Evolutionary conservation across 2,113 vertebrate species (phyloP), one percentile per base, ranked within the genome.

Genomic region (Nanorana parkeri): DNA sequence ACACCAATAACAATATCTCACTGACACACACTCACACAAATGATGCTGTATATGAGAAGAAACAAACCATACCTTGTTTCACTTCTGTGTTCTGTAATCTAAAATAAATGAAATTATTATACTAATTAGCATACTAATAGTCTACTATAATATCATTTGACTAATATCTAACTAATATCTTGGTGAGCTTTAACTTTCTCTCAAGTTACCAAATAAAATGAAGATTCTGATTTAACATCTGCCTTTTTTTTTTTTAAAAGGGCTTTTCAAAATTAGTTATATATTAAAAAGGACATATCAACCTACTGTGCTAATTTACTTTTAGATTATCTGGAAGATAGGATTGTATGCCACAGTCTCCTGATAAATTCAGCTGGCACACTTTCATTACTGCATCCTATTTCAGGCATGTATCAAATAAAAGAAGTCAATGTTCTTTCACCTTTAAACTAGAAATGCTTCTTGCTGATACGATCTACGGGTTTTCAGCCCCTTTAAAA

Each of bases 321-420:
- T 85, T 87, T 84, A 89, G 86, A 89, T 91, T 32, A 90, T 87
- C 84, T 76, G 78, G 69, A 80, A 71, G 85, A 85, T 79, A 90
- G 84, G 83, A 77, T 84, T 85, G 63, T 80, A 73, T 79, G 85
- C 85, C 61, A 26, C 23, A 1, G 11, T 71, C 56, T 68, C 55
- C 54, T 69, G 78, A 69, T 80, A 69, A 28, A 71, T 52, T 61
- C 16, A 63, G 21, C 56, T 71, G 55, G 67, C 66, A 80, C 13
- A 86, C 83, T 90, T 92, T 92, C 87, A 87, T 86, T 91, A 87
- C 82, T 80, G 87, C 91, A 94, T 94, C 88, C 87, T 87, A 89
- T 94, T 94, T 92, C 89, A 89, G 87, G 78, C 87, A 92, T 91
- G 87, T 88, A 92, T 92, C 88, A 88, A 86, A 81, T 87, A 89